Percentiles rank a stretch among this genome's conserved stretches.
Evolutionary conservation across 35 echinoderm and acorn worm genomes (phyloP).

Genomic region (Anneissia japonica): DNA sequence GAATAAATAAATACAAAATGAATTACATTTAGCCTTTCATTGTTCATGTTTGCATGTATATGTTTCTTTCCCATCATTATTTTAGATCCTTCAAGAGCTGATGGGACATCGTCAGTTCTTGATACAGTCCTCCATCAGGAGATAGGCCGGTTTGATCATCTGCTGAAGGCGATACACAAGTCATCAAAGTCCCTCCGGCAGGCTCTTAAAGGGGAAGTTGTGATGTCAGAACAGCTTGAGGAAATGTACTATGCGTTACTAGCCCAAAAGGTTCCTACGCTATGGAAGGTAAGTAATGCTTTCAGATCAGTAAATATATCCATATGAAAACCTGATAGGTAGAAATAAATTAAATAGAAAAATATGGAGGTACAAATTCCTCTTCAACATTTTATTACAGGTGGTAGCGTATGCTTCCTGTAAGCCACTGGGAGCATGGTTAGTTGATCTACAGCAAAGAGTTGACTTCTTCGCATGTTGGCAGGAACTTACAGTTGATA

Average conservation of each 20-base stretch:
- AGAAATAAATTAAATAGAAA: not conserved
- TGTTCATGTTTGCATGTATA: too few species aligned
- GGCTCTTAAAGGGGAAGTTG: conserved; percentile 94
- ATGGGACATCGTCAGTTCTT: conserved; percentile 60
- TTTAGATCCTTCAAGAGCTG: conserved; percentile 6
- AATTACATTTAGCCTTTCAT: too few species aligned
- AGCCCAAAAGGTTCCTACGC: conserved; percentile 71
- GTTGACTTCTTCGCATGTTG: conserved; percentile 91
- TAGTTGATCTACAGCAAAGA: conserved; percentile 71
- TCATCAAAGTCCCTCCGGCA: conserved; percentile 47
- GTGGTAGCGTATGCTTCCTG: conserved; percentile 91
- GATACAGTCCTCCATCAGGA: conserved; percentile 78
- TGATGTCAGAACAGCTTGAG: conserved; percentile 95
- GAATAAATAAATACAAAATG: too few species aligned
- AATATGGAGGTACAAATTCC: not conserved
- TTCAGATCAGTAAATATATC: not conserved
- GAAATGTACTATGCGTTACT: conserved; percentile 97
- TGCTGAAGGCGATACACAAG: conserved; percentile 69
- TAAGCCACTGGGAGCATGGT: conserved; percentile 86
- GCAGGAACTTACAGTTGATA: conserved; percentile 46
- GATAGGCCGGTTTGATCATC: conserved; percentile 83
- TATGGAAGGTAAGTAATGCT: conserved; percentile 75
- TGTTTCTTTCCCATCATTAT: too few species aligned
- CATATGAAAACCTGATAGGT: not conserved
- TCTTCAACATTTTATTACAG: conserved; percentile 23